Base-by-base conservation (phyloP, 1,140 invertebrate genomes). In the Cydia amplana region DNA sequence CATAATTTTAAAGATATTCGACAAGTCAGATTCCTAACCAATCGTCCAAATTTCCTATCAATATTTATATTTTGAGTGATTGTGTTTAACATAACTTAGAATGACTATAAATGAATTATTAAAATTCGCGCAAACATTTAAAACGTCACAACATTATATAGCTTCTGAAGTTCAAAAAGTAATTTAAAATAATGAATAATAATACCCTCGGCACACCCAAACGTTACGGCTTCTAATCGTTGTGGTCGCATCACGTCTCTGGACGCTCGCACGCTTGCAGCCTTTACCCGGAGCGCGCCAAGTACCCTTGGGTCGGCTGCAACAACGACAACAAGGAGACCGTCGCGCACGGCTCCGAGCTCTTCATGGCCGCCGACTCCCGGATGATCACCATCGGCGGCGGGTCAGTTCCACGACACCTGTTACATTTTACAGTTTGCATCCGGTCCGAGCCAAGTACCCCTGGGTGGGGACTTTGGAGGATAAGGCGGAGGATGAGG, bases 281-380 rank as follows among this genome's bases (percentile, higher is more conserved):
- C 89, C 94, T 99, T 55, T 95, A 96, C 91, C 98, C 98, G 64
- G 96, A 98, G 89, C 93, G 96, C 82, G 95, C 95, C 76, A 98
- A 98, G 89, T 99, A 98, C 93, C 96, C 97, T 6, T 99, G 98
- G 98, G 96, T 99, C 74, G 97, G 96, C 67, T 95, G 95, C 55
- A 93, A 93, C 72, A 92, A 94, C 60, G 93, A 93, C 51, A 90
- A 91, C 46, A 94, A 94, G 77, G 91, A 92, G 60, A 94, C 94
- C 80, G 94, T 97, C 43, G 94, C 95, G 76, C 97, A 97, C 93
- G 96, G 96, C 79, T 96, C 96, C 20, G 97, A 98, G 87, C 94
- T 99, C n/a, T 99, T 99, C 89, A 98, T 99, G 97, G 97, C 98
- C 77, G 98, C 98, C 36, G 98, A 99, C 94, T 95, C 96, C 55